These are phyloP conservation scores for Cyphomyrus discorhynchus DNA, from an alignment of 2,113 vertebrate genomes.

Conservation along the genomic window DNA sequence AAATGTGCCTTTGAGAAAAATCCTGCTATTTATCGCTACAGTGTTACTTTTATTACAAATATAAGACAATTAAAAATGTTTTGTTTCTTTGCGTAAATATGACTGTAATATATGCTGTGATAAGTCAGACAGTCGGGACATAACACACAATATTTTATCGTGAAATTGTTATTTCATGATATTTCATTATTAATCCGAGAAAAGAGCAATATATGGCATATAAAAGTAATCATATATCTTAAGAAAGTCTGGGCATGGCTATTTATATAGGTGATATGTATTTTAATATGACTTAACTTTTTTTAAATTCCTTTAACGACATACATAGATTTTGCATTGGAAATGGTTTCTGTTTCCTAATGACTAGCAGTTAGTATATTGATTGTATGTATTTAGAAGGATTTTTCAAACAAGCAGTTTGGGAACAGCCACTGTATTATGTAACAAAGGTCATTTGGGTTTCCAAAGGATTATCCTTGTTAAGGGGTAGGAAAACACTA, in stretches of 20 bases:
- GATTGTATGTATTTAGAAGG: conserved; percentile 6
- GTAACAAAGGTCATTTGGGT: conserved; percentile 61
- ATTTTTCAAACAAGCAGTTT: conserved; percentile 31
- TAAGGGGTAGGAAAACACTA: conserved; percentile 95
- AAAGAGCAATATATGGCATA: not conserved
- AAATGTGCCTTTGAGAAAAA: not conserved
- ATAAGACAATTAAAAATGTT: not conserved
- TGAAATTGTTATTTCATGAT: not conserved
- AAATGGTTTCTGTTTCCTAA: not conserved
- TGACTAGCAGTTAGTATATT: not conserved
- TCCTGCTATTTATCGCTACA: not conserved
- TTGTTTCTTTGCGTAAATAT: not conserved
- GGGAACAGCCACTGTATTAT: conserved; percentile 33
- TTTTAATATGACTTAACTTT: not conserved
- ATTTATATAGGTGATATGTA: not conserved
- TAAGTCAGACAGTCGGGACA: not conserved
- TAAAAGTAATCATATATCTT: not conserved
- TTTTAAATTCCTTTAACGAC: not conserved
- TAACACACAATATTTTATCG: not conserved
- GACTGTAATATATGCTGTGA: not conserved
- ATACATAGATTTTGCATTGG: not conserved
- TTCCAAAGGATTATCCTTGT: conserved; percentile 78
- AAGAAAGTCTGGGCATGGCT: not conserved
- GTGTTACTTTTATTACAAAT: not conserved
- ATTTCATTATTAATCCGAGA: not conserved